These are phyloP conservation scores for Rhynchophorus ferrugineus DNA, from an alignment of 1,140 invertebrate species.

Conservation along the genomic window DNA sequence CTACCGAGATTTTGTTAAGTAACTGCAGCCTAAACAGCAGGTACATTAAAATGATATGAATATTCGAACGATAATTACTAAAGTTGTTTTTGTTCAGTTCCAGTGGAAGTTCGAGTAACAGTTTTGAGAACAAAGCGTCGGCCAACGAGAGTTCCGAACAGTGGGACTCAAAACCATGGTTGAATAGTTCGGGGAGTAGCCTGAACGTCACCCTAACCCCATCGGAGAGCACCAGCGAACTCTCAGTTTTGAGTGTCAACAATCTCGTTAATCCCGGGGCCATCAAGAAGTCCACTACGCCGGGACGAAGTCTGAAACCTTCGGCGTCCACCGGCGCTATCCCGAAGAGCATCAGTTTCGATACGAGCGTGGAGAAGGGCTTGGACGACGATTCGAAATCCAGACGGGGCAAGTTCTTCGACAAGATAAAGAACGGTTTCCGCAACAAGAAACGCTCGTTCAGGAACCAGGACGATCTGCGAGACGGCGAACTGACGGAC, in stretches of 20 bases:
- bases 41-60: constrained; percentile 1
- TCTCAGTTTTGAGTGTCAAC: constrained; percentile 33
- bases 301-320: constrained; percentile 41
- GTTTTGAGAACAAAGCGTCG: constrained; percentile 33
- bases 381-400: constrained; percentile 36
- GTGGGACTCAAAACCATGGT: constrained; percentile 38
- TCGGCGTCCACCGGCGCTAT: constrained; percentile 70
- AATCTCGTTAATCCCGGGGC: constrained; percentile 15
- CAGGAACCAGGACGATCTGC: constrained; percentile 44
- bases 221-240: constrained; percentile 35
- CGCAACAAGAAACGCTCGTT: constrained; percentile 52
- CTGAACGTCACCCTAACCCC: constrained; percentile 35
- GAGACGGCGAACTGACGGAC: constrained; percentile 42
- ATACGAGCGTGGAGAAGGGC: constrained; percentile 78
- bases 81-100: constrained; percentile 31
- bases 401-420: constrained; percentile 54
- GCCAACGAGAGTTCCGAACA: constrained; percentile 26
- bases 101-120: constrained; percentile 38
- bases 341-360: constrained; percentile 87
- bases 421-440: constrained; percentile 60
- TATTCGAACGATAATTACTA: background rate
- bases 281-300: constrained; percentile 13
- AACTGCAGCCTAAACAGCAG: constrained; percentile 38
- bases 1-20: constrained; percentile 36
- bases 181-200: constrained; percentile 34